A percentile compares a stretch with the other conserved stretches of the same genome.
Conservation (phyloP, 2,888 invertebrate species). For the Protula sp. region DNA sequence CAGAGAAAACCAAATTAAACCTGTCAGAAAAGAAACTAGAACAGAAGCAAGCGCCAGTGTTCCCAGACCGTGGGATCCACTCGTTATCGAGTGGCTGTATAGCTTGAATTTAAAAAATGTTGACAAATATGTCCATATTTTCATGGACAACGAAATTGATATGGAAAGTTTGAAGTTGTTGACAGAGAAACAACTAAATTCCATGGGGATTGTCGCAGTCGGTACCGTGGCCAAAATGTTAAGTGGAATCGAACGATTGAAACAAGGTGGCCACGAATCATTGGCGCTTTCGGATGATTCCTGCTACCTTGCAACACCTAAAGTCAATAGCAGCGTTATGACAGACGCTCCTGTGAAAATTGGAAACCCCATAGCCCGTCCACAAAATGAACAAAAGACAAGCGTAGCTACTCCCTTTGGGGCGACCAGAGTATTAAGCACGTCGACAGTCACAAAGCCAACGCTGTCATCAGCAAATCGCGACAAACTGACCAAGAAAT, state of each 20-base stretch:
- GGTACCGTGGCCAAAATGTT: conserved; percentile 41
- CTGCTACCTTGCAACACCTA: no score
- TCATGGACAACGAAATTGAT: conserved; percentile 41
- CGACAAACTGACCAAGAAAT: no score
- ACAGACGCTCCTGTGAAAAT: no score
- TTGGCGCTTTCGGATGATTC: background rate
- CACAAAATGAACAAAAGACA: no score
- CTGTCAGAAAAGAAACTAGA: no score
- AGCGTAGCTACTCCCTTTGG: no score
- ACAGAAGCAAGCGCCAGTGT: no score
- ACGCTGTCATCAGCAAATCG: no score
- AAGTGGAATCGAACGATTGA: conserved; percentile 31
- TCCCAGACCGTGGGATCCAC: conserved; percentile 27
- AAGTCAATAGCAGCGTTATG: no score
- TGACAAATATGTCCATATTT: conserved; percentile 33
- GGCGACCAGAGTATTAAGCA: no score
- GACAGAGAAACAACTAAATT: conserved; percentile 30
- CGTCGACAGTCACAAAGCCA: no score
- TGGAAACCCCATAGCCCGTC: no score
- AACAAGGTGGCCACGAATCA: background rate
- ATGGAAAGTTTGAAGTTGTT: conserved; percentile 32
- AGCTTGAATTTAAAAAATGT: conserved; percentile 32
- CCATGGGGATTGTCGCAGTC: conserved; percentile 38
- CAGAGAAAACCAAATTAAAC: background rate
- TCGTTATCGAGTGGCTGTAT: conserved; percentile 32